Percentiles rank a stretch among this genome's conserved stretches.
Conservation (phyloP, 2,797 vertebrate species). For the Decapterus maruadsi region DNA sequence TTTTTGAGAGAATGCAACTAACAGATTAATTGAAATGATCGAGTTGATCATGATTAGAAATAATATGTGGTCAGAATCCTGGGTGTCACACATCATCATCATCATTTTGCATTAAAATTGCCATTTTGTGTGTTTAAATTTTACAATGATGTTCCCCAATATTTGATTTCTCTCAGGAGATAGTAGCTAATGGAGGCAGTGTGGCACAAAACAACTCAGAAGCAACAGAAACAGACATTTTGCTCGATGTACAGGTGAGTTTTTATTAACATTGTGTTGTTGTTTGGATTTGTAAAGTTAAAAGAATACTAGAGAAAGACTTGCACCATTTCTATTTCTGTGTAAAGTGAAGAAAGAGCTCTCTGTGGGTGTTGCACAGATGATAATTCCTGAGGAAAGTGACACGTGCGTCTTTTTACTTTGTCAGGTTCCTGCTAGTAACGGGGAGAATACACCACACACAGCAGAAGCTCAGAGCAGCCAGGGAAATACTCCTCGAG, state of each 20-base stretch:
- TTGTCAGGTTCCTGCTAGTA: constrained; percentile 34
- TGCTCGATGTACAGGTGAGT: constrained; percentile 35
- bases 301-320: background rate
- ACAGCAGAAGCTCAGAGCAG: background rate
- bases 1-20: background rate
- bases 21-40: background rate
- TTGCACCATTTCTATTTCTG: background rate
- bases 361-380: background rate
- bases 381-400: background rate
- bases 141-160: background rate
- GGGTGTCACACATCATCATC: background rate
- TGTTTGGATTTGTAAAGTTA: background rate
- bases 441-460: background rate
- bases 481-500: background rate
- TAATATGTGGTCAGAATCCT: background rate
- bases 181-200: background rate
- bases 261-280: background rate
- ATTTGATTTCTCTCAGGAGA: constrained; percentile 32
- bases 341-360: background rate
- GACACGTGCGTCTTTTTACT: constrained; percentile 12
- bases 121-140: background rate
- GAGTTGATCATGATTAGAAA: background rate
- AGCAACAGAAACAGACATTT: background rate
- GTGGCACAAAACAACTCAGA: background rate
- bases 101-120: background rate